These are phyloP conservation scores for Aleiodes alternator DNA, from an alignment of 2,888 invertebrate genomes.

Conservation along the genomic window DNA sequence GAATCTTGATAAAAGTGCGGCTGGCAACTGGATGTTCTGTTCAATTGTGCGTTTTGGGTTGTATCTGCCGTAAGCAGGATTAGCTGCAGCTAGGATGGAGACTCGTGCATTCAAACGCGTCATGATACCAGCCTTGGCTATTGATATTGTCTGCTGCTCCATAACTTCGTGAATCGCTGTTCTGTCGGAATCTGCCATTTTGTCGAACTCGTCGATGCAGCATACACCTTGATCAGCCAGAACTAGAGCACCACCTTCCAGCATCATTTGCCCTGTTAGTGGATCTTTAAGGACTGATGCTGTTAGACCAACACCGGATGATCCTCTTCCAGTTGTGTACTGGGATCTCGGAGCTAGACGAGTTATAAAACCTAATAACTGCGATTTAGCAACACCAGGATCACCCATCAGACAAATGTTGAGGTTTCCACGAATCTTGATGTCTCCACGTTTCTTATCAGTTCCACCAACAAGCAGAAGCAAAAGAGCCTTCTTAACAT, in stretches of 20 bases:
- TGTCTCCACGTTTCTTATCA: conserved; percentile 92
- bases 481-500: conserved; percentile 97
- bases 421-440: conserved; percentile 97
- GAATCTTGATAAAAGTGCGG: conserved; percentile 96
- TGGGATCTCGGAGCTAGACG: conserved; percentile 94
- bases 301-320: conserved; percentile 98
- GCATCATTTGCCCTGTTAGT: conserved; percentile 96
- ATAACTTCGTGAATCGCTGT: conserved; percentile 98
- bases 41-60: conserved; percentile 96
- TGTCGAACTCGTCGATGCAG: conserved; percentile 99
- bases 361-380: conserved; percentile 95
- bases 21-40: conserved; percentile 98
- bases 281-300: conserved; percentile 99
- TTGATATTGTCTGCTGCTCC: conserved; percentile 99
- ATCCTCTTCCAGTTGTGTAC: conserved; percentile 97
- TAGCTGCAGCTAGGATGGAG: conserved; percentile 98
- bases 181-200: conserved; percentile 97
- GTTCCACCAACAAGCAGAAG: conserved; percentile 94
- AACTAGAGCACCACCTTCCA: conserved; percentile 98
- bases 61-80: conserved; percentile 98
- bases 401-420: conserved; percentile 99
- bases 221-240: conserved; percentile 98
- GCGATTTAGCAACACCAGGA: conserved; percentile 99
- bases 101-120: conserved; percentile 98
- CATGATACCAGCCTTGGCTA: conserved; percentile 99